These are phyloP conservation scores for Sebastes flavidus DNA, from an alignment of 2,797 vertebrate genomes.

Conservation along the genomic window DNA sequence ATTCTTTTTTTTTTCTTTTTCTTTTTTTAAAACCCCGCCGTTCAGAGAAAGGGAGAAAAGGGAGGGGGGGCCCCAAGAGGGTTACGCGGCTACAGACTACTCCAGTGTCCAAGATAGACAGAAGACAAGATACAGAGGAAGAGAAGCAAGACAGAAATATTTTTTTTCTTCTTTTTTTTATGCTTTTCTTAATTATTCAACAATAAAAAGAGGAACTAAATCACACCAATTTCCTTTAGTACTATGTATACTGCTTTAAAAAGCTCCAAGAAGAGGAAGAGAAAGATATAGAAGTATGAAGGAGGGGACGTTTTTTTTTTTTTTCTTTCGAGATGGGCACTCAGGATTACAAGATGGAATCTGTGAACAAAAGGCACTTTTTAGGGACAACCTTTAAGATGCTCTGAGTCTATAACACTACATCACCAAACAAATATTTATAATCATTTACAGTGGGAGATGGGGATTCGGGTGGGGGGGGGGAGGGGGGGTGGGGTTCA, in stretches of 20 bases:
- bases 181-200: slow-evolving; percentile 83
- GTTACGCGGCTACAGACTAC: slow-evolving; percentile 85
- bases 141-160: slow-evolving; percentile 79
- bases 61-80: slow-evolving; percentile 40
- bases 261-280: slow-evolving; percentile 81
- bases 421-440: slow-evolving; percentile 86
- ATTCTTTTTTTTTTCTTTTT: slow-evolving; percentile 63
- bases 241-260: slow-evolving; percentile 89
- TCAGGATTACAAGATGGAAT: slow-evolving; percentile 86
- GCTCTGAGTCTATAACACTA: slow-evolving; percentile 86
- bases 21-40: slow-evolving; percentile 71
- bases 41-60: slow-evolving; percentile 74
- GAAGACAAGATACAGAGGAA: slow-evolving; percentile 86
- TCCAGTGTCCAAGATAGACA: slow-evolving; percentile 88
- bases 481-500: slow-evolving; percentile 50
- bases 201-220: slow-evolving; percentile 88
- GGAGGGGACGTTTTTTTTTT: slow-evolving; percentile 73
- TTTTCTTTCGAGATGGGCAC: slow-evolving; percentile 79
- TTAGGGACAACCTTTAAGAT: slow-evolving; percentile 88
- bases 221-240: slow-evolving; percentile 90
- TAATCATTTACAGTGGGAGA: slow-evolving; percentile 82
- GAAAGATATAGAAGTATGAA: slow-evolving; percentile 76
- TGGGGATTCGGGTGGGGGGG: neutral
- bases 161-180: slow-evolving; percentile 57
- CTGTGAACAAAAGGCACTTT: slow-evolving; percentile 89